phyloP scores from a whole-genome alignment of 2,888 invertebrate genomes.

The Pseudococcus jackbeardsleyi region DNA sequence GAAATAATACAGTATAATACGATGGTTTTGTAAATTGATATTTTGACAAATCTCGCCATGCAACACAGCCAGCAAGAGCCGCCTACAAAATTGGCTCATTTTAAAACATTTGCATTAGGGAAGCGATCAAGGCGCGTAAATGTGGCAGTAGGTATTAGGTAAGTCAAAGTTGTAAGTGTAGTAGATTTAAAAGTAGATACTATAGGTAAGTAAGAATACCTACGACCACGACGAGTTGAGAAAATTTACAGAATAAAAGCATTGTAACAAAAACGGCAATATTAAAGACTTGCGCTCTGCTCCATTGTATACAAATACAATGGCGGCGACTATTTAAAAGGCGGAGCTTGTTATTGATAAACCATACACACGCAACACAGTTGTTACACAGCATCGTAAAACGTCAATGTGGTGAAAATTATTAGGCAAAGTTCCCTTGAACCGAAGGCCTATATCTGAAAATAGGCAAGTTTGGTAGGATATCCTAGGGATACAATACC shows the following conservation, averaged over 20 bases:
- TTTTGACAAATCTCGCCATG: background rate
- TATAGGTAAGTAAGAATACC: background rate
- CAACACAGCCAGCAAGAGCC: background rate
- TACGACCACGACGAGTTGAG: background rate
- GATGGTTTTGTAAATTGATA: background rate
- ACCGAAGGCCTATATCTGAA: background rate
- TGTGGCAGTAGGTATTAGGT: background rate
- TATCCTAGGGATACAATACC: too few relatives aligned
- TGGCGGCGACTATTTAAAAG: slow-evolving; percentile 63
- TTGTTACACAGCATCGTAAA: slow-evolving; percentile 21
- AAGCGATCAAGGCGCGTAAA: background rate
- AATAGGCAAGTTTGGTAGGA: background rate
- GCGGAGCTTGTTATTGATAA: slow-evolving; percentile 65
- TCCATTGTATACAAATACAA: slow-evolving; percentile 60
- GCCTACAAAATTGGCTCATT: slow-evolving; percentile 37
- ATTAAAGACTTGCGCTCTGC: slow-evolving; percentile 56
- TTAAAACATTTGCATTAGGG: background rate
- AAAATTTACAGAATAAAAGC: slow-evolving; percentile 48
- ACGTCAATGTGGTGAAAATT: slow-evolving; percentile 33
- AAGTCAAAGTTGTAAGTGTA: too few relatives aligned
- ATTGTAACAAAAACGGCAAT: slow-evolving; percentile 30
- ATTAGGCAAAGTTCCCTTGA: background rate
- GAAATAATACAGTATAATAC: background rate
- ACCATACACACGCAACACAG: slow-evolving; percentile 51
- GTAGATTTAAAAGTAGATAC: too few relatives aligned